Percentiles rank a stretch among this genome's conserved stretches.
phyloP scores from a whole-genome alignment of 37 sponge, comb jelly and placozoan genomes.

The Diacarnus erythraeanus region DNA sequence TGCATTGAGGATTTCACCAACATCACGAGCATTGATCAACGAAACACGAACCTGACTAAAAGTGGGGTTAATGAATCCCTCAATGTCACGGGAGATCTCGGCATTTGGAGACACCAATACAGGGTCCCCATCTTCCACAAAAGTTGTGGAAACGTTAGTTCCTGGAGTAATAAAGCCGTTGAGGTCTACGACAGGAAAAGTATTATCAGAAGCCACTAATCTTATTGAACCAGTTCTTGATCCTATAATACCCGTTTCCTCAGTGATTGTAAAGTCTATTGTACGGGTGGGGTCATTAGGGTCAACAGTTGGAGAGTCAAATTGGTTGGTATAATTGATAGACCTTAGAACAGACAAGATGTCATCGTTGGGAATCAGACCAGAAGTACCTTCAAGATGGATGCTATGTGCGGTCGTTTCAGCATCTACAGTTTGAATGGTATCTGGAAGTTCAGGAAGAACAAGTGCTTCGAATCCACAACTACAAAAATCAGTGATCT shows the following conservation, averaged over 20 bases:
- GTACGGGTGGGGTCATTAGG: conserved; percentile 3
- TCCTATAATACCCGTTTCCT: neutral
- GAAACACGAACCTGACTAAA: conserved; percentile 22
- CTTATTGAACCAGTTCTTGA: conserved; percentile 33
- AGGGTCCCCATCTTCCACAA: conserved; percentile 49
- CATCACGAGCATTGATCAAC: conserved; percentile 27
- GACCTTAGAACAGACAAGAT: conserved; percentile 24
- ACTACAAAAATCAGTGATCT: conserved; percentile 54
- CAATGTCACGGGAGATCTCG: conserved; percentile 6
- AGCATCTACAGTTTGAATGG: neutral
- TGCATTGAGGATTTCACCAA: conserved; percentile 16
- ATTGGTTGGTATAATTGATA: conserved; percentile 48
- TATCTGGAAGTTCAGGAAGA: conserved; percentile 24
- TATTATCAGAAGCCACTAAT: conserved; percentile 35
- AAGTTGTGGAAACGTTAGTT: conserved; percentile 22
- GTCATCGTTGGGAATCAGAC: conserved; percentile 27
- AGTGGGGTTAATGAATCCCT: conserved; percentile 18
- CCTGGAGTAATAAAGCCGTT: conserved; percentile 34
- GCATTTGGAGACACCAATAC: conserved; percentile 17
- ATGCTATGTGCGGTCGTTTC: neutral
- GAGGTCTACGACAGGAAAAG: conserved; percentile 48
- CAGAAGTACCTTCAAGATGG: conserved; percentile 4
- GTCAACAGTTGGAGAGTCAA: conserved; percentile 18
- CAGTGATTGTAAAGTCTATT: conserved; percentile 38
- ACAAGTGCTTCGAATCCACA: conserved; percentile 66